phyloP scores from a whole-genome alignment of 2,113 vertebrate genomes.

The Oenanthe melanoleuca region DNA sequence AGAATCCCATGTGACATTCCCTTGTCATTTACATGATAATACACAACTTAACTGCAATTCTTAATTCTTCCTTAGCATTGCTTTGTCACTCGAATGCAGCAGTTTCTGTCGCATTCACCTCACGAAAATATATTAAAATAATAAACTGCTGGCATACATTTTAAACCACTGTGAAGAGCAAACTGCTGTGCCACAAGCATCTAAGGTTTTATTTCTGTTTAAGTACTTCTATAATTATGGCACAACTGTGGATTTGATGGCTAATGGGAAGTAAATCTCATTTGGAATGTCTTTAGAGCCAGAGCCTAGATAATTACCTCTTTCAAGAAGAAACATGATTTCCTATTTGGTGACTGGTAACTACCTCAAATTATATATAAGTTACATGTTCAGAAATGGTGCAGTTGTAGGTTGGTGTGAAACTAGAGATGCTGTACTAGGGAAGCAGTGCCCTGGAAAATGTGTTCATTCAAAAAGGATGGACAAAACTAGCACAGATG shows the following conservation, averaged over 20 bases:
- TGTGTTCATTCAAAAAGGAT: background rate
- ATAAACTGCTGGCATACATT: conserved; percentile 35
- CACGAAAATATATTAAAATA: conserved; percentile 58
- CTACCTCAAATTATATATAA: background rate
- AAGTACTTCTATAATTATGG: background rate
- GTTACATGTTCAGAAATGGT: background rate
- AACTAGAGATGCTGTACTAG: background rate
- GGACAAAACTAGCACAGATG: background rate
- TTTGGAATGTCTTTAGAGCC: background rate
- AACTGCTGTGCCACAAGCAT: background rate
- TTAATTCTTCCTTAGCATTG: conserved; percentile 17
- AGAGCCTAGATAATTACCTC: conserved; percentile 33
- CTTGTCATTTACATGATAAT: conserved; percentile 62
- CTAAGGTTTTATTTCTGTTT: background rate
- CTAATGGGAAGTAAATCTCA: conserved; percentile 23
- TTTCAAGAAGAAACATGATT: conserved; percentile 25
- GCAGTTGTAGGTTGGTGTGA: background rate
- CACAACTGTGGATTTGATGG: background rate
- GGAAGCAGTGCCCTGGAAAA: background rate
- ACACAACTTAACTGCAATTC: conserved; percentile 50
- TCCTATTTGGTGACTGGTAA: conserved; percentile 24
- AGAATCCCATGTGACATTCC: conserved; percentile 52
- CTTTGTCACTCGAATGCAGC: background rate
- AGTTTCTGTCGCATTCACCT: conserved; percentile 11
- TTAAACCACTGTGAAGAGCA: background rate